Conservation (phyloP, 2,113 vertebrate genomes). For the Urocitellus parryii region DNA sequence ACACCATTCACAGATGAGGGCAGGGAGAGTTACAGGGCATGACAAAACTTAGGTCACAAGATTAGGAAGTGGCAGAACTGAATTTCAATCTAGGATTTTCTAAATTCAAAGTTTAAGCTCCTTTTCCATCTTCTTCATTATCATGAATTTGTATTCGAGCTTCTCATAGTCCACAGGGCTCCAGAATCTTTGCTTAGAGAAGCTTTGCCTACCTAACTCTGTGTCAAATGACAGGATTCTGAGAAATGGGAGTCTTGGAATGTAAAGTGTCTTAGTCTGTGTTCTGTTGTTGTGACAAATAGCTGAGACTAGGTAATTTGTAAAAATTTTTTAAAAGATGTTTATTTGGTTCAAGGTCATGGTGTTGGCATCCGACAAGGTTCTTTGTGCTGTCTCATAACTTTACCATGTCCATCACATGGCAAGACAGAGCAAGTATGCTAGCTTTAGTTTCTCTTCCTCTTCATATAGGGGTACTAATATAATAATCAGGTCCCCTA, state of each 20-base stretch:
- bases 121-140: not conserved
- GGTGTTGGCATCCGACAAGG: not conserved
- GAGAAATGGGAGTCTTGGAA: not conserved
- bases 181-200: not conserved
- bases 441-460: too few species aligned
- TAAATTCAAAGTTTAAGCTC: not conserved
- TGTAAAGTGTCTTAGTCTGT: not conserved
- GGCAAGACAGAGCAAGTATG: not conserved
- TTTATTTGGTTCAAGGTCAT: not conserved
- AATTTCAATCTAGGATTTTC: not conserved
- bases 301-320: not conserved
- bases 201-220: not conserved
- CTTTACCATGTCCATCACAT: too few species aligned
- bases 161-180: fast-evolving
- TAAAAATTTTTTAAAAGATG: not conserved
- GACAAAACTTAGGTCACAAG: too few species aligned
- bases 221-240: not conserved
- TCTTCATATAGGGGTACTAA: not conserved
- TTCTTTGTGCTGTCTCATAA: not conserved
- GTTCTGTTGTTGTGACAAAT: not conserved
- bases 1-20: not conserved
- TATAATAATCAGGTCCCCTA: fast-evolving
- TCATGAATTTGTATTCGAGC: not conserved
- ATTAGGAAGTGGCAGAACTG: not conserved
- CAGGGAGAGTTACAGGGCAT: not conserved